Percentiles rank a stretch among this genome's conserved stretches.
phyloP scores from a whole-genome alignment of 2,797 vertebrate species.

The Lycodopsis pacificus region DNA sequence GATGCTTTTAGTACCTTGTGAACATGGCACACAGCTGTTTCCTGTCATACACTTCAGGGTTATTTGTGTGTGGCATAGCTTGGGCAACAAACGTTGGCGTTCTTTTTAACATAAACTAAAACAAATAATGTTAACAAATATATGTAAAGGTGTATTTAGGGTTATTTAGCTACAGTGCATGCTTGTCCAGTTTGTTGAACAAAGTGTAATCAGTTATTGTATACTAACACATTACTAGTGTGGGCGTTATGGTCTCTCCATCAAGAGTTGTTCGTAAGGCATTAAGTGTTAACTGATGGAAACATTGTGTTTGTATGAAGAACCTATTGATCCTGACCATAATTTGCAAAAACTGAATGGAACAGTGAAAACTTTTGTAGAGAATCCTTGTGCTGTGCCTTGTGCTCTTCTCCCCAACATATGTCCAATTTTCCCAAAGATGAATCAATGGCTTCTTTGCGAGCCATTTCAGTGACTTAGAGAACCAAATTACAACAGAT shows the following conservation, averaged over 20 bases:
- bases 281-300: neutral
- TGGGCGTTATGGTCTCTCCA: no score
- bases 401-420: neutral
- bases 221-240: neutral
- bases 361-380: neutral
- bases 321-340: neutral
- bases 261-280: no score
- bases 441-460: slow-evolving; percentile 19
- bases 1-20: slow-evolving; percentile 64
- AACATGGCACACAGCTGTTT: slow-evolving; percentile 80
- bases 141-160: neutral
- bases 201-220: neutral
- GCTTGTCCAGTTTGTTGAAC: neutral
- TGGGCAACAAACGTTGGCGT: neutral
- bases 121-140: neutral
- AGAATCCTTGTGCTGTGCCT: neutral
- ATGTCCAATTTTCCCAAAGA: slow-evolving; percentile 15
- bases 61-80: slow-evolving; percentile 18
- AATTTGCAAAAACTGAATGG: slow-evolving; percentile 7
- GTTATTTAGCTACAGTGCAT: neutral
- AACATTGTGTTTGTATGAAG: neutral
- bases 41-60: slow-evolving; percentile 56
- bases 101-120: no score
- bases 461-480: slow-evolving; percentile 13
- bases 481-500: slow-evolving; percentile 17